These are phyloP conservation scores for Mus spretus DNA, from an alignment of 2,797 vertebrate genomes.

Conservation along the genomic window DNA sequence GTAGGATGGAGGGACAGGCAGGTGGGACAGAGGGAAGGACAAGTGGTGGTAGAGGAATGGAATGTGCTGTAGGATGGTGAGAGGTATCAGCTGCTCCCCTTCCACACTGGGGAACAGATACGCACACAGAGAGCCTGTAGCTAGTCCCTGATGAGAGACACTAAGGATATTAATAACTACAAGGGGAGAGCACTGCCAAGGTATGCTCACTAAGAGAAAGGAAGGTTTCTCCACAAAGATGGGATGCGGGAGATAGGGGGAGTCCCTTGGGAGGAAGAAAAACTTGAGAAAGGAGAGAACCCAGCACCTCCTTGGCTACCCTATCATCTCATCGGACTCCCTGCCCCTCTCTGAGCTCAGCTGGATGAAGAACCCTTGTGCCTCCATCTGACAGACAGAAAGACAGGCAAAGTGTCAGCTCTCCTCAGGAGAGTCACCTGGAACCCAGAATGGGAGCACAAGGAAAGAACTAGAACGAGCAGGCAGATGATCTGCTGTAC, in stretches of 20 bases:
- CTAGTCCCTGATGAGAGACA: not conserved
- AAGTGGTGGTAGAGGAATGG: not conserved
- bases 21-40: too few relatives aligned
- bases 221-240: not conserved
- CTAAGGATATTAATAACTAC: fast-evolving
- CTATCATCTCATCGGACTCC: too few relatives aligned
- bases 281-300: not conserved
- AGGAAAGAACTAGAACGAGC: fast-evolving
- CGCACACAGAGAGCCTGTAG: not conserved
- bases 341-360: not conserved
- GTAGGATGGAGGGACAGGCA: too few relatives aligned
- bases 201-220: not conserved
- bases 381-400: not conserved
- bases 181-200: not conserved
- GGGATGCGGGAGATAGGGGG: not conserved
- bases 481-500: fast-evolving
- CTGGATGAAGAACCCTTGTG: fast-evolving
- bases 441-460: not conserved
- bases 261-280: not conserved
- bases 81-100: not conserved
- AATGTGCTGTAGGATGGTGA: not conserved
- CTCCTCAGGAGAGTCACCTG: not conserved
- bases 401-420: not conserved
- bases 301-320: fast-evolving
- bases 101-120: not conserved